Percentiles rank a stretch among this genome's conserved stretches.
phyloP scores from a whole-genome alignment of 2,888 invertebrate species.

The Pristionchus maxplancki region DNA sequence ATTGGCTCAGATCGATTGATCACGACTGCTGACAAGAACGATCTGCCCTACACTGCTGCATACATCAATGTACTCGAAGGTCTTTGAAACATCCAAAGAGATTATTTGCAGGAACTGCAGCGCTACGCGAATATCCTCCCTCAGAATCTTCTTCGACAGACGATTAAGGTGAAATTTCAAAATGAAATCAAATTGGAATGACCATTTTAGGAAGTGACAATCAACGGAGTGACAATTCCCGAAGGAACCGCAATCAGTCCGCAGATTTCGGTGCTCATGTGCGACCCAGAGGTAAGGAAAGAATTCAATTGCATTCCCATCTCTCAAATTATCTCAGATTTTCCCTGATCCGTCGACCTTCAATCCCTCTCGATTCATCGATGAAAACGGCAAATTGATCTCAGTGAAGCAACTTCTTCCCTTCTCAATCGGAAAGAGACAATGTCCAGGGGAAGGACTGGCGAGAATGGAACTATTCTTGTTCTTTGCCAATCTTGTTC shows the following conservation, averaged over 20 bases:
- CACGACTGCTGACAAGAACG: conserved; percentile 54
- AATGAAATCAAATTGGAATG: conserved; percentile 55
- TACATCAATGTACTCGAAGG: conserved; percentile 55
- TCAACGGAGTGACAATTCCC: conserved; percentile 50
- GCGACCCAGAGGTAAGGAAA: conserved; percentile 54
- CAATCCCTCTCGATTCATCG: conserved; percentile 55
- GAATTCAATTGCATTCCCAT: too few relatives aligned
- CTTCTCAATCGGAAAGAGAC: conserved; percentile 62
- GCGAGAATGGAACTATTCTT: conserved; percentile 61
- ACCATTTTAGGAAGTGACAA: conserved; percentile 3
- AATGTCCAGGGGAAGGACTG: conserved; percentile 63
- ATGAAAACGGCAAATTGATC: conserved; percentile 49
- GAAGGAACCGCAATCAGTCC: conserved; percentile 57
- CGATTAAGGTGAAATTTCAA: conserved; percentile 46
- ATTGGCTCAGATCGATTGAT: conserved; percentile 57
- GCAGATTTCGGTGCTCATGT: conserved; percentile 60
- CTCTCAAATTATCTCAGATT: conserved; percentile 50
- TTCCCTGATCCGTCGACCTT: conserved; percentile 59
- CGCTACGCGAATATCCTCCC: conserved; percentile 60
- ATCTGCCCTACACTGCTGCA: conserved; percentile 58
- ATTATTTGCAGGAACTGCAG: conserved; percentile 57
- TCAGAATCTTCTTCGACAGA: conserved; percentile 55
- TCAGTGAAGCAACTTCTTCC: conserved; percentile 55
- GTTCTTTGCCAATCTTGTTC: conserved; percentile 59
- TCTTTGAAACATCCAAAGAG: not conserved